These are phyloP conservation scores for Upupa epops DNA, from an alignment of 2,113 vertebrate genomes.

Conservation along the genomic window DNA sequence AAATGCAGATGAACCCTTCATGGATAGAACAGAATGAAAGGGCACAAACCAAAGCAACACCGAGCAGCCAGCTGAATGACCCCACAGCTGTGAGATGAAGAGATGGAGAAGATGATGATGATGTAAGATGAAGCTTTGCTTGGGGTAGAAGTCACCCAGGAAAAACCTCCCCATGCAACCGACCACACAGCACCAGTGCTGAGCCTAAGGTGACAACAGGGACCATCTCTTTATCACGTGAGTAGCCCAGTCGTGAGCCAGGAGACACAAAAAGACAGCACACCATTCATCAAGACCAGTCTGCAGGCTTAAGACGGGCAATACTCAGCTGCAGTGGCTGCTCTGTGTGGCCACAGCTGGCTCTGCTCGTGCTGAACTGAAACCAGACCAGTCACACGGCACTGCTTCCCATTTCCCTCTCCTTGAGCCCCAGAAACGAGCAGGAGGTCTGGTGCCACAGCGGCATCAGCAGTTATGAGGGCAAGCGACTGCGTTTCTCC, in stretches of 20 bases:
- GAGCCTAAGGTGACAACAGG: neutral
- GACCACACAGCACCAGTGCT: neutral
- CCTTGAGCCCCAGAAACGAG: neutral
- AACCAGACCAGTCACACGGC: conserved; percentile 9
- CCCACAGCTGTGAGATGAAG: neutral
- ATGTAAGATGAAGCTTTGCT: neutral
- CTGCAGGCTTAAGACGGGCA: neutral
- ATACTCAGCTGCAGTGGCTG: neutral
- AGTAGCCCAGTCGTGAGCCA: too few relatives aligned
- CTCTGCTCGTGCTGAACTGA: neutral
- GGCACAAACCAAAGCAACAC: neutral
- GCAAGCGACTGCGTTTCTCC: neutral
- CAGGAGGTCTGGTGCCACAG: neutral
- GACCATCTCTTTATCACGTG: neutral
- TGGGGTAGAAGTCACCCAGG: neutral
- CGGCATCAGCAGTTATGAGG: neutral
- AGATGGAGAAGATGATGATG: neutral
- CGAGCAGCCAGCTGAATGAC: neutral
- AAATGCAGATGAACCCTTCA: neutral
- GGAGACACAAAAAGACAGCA: too few relatives aligned
- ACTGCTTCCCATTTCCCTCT: conserved; percentile 7
- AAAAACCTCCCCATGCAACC: neutral
- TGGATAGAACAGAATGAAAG: neutral
- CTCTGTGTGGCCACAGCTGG: neutral
- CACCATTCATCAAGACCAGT: neutral